Conservation (phyloP, 2,797 vertebrate genomes). For the Myiothlypis coronata region DNA sequence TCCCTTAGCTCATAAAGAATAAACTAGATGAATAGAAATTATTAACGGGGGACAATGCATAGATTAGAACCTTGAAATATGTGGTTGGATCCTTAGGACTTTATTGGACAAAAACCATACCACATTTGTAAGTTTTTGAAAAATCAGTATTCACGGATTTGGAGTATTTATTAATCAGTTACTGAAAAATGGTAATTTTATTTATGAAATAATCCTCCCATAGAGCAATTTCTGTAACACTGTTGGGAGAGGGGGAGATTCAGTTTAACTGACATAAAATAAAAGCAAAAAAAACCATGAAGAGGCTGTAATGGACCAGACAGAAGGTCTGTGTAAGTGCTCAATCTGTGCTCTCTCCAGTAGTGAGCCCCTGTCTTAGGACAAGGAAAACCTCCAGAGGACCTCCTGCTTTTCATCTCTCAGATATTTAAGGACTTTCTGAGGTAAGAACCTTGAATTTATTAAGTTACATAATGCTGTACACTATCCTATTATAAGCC, state of each 20-base stretch:
- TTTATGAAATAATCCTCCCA: neutral
- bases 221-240: neutral
- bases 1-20: neutral
- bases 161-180: neutral
- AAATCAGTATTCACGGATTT: neutral
- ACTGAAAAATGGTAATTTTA: neutral
- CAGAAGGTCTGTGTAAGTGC: neutral
- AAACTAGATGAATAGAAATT: neutral
- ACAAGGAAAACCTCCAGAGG: neutral
- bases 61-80: neutral
- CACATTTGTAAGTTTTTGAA: neutral
- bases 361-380: neutral
- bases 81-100: neutral
- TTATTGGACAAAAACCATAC: neutral
- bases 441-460: neutral
- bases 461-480: neutral
- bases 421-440: neutral
- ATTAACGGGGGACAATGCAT: neutral
- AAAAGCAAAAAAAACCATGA: neutral
- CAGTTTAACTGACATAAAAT: neutral
- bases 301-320: neutral
- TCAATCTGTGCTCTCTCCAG: neutral
- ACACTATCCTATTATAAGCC: neutral
- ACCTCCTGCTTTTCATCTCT: neutral
- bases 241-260: rapidly evolving